Base-by-base conservation (phyloP, 2,113 vertebrate species). In the Sebastes schlegelii region DNA sequence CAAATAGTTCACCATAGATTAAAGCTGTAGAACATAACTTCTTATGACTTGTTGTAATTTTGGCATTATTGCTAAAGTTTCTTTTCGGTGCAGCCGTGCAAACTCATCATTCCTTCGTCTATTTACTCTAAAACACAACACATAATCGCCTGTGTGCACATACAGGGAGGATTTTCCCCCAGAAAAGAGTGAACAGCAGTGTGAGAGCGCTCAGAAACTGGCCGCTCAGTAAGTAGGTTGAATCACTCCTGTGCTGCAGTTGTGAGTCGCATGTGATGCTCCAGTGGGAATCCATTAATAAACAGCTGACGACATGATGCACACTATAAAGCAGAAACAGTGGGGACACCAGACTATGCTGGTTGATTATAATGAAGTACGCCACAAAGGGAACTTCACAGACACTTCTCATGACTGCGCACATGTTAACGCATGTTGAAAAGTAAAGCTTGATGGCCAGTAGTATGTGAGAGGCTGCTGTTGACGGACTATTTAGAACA, bases 281-380 rank as follows among this genome's bases (percentile, higher is more conserved):
- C 87, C 89, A 1, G 45, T 77, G 88, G 86, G 90, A 91, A 81
- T 86, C 74, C 83, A 61, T 80, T 87, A 82, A 91, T 87, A 88
- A 86, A 70, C 74, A 83, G 80, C 83, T 89, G 84, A 90, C 42
- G 62, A 88, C 74, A 66, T 51, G 74, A 86, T 14, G 26, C 62
- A 42, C 54, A 57, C 58, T 62, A 45, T 70, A 85, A 77, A 86
- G 19, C 74, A 83, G 64, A 65, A 78, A 60, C 71, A 71, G 78
- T 45, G 51, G 46, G 61, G 49, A 67, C 68, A 1, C 2, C 23
- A 49, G 79, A 58, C 23, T 19, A 49, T 8, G 55, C 45, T 23
- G 19, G 34, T 23, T 86, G 77, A 73, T 85, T 73, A 64, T 85
- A 81, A 85, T 75, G 70, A 79, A 84, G 67, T 66, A 73, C 51